Percentiles rank a stretch among this genome's conserved stretches.
phyloP scores from a whole-genome alignment of 2,888 invertebrate species.

The Meandrusa payeni region DNA sequence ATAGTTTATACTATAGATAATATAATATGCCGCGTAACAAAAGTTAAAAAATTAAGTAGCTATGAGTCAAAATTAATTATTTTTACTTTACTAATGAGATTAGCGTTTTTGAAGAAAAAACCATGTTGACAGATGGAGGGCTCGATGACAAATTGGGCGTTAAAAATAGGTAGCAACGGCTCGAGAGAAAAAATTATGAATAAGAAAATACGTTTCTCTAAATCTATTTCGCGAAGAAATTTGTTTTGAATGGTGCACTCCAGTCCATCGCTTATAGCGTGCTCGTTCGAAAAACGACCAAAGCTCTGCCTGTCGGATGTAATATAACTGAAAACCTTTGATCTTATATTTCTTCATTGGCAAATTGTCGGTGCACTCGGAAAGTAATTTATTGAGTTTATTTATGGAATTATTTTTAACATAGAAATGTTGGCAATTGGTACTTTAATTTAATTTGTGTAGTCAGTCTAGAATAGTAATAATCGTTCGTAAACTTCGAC shows the following conservation, averaged over 20 bases:
- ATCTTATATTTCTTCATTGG: constrained; percentile 49
- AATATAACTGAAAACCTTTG: constrained; percentile 63
- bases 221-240: constrained; percentile 55
- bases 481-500: too few species aligned
- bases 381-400: constrained; percentile 16
- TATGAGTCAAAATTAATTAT: too few species aligned
- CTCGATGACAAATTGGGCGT: constrained; percentile 64
- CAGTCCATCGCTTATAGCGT: constrained; percentile 32
- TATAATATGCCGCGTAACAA: too few species aligned
- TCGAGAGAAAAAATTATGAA: constrained; percentile 49
- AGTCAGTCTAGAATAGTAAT: too few species aligned
- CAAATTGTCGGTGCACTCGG: constrained; percentile 27
- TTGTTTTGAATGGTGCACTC: constrained; percentile 52
- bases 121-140: constrained; percentile 63
- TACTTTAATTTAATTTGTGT: too few species aligned
- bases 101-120: constrained; percentile 29
- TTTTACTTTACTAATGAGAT: too few species aligned
- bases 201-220: constrained; percentile 53
- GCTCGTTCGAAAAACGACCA: constrained; percentile 43
- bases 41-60: too few species aligned
- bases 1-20: too few species aligned
- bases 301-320: constrained; percentile 49
- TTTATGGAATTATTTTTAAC: constrained; percentile 20
- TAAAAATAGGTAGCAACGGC: constrained; percentile 59
- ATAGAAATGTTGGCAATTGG: too few species aligned